phyloP scores from a whole-genome alignment of 2,113 vertebrate species.

The Xenopus tropicalis region DNA sequence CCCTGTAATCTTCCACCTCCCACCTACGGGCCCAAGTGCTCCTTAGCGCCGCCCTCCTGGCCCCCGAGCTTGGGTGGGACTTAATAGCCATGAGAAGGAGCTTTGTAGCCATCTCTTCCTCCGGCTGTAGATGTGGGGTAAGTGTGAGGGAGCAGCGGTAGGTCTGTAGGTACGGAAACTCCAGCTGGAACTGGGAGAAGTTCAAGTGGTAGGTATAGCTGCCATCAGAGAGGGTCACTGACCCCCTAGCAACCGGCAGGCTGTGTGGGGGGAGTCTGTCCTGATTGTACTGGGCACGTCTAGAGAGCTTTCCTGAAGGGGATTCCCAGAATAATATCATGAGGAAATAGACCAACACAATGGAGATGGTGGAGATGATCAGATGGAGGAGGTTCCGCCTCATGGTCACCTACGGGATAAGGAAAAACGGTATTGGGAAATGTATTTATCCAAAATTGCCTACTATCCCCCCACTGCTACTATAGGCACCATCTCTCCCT shows the following conservation, averaged over 20 bases:
- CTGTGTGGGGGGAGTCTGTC: too few relatives aligned
- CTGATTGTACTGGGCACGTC: too few relatives aligned
- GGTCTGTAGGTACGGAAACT: conserved; percentile 15
- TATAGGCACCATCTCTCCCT: too few relatives aligned
- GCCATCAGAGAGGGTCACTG: conserved; percentile 1
- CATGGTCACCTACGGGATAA: too few relatives aligned
- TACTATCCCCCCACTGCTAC: too few relatives aligned
- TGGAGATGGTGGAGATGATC: too few relatives aligned
- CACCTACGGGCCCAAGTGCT: conserved; percentile 9
- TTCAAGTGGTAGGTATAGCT: conserved; percentile 6
- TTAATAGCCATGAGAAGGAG: conserved; percentile 29
- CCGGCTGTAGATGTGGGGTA: not conserved
- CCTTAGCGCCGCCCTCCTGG: not conserved
- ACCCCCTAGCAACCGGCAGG: not conserved
- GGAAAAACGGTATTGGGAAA: too few relatives aligned
- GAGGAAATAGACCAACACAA: too few relatives aligned
- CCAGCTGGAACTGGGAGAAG: not conserved
- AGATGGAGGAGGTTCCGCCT: too few relatives aligned
- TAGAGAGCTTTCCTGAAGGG: too few relatives aligned
- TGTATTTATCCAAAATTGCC: too few relatives aligned
- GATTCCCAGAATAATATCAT: too few relatives aligned
- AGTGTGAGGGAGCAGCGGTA: conserved; percentile 12
- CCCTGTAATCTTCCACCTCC: not conserved
- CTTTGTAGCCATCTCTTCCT: not conserved
- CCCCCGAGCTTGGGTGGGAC: not conserved